Percentiles rank a stretch among this genome's conserved stretches.
These are phyloP conservation scores for Hirundichthys speculiger DNA, from an alignment of 2,113 vertebrate genomes.

Conservation along the genomic window DNA sequence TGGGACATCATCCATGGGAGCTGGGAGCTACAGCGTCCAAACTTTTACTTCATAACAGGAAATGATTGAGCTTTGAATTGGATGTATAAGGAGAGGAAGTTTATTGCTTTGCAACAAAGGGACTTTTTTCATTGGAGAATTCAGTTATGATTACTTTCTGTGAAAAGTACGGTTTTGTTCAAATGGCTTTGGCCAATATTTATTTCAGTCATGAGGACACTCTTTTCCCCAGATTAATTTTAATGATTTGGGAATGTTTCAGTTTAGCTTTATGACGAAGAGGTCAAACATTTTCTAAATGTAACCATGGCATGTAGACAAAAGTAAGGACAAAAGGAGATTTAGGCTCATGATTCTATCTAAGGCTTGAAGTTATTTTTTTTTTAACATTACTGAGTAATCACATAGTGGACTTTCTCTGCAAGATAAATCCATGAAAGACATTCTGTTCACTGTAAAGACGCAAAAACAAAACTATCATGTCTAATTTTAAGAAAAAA, in stretches of 20 bases:
- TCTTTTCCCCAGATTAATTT: constrained; percentile 1
- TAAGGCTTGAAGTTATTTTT: too few relatives aligned
- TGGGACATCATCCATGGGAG: constrained; percentile 34
- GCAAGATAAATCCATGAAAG: too few relatives aligned
- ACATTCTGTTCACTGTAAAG: too few relatives aligned
- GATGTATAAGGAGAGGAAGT: constrained; percentile 14
- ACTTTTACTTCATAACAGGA: constrained; percentile 31
- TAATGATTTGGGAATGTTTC: constrained; percentile 21
- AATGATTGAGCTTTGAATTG: constrained; percentile 22
- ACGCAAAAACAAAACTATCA: not conserved
- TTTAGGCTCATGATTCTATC: not conserved
- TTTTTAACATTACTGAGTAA: too few relatives aligned
- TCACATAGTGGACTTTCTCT: too few relatives aligned
- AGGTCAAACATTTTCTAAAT: too few relatives aligned
- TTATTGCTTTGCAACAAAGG: constrained; percentile 30
- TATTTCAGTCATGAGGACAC: constrained; percentile 24
- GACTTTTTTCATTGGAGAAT: constrained; percentile 16
- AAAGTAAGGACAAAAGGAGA: not conserved
- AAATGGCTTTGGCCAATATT: too few relatives aligned
- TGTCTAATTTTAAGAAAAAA: not conserved
- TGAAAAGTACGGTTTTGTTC: constrained; percentile 25
- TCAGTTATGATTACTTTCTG: constrained; percentile 24
- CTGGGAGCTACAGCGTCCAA: constrained; percentile 31
- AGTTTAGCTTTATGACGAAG: constrained; percentile 10
- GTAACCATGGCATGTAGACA: too few relatives aligned